phyloP scores from a whole-genome alignment of 2,113 vertebrate species.

The Anoplopoma fimbria region DNA sequence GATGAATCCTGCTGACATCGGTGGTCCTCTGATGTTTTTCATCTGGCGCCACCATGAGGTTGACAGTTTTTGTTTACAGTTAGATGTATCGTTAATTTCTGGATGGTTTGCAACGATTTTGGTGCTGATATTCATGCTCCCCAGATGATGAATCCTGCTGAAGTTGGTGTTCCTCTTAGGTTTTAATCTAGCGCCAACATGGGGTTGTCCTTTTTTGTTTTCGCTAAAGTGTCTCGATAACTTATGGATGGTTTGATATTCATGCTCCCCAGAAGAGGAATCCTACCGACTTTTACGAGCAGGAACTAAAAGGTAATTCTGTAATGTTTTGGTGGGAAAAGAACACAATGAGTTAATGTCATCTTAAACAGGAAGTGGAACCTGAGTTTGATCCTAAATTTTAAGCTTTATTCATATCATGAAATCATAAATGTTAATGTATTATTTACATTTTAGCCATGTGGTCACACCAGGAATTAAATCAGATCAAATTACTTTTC shows the following conservation, averaged over 20 bases:
- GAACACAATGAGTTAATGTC: too few relatives aligned
- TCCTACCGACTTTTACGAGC: too few relatives aligned
- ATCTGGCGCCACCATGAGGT: background rate
- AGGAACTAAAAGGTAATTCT: too few relatives aligned
- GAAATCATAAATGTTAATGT: too few relatives aligned
- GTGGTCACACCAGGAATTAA: too few relatives aligned
- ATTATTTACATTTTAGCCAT: too few relatives aligned
- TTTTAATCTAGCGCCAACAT: background rate
- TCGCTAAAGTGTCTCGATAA: conserved; percentile 22
- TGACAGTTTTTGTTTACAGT: background rate
- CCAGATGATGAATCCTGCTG: conserved; percentile 11
- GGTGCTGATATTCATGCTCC: background rate
- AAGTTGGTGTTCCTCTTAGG: background rate
- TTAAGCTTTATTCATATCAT: too few relatives aligned
- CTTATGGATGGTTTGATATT: background rate
- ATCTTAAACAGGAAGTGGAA: too few relatives aligned
- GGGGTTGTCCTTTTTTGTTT: background rate
- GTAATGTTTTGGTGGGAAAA: too few relatives aligned
- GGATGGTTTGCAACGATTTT: conserved; percentile 14
- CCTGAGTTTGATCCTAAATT: too few relatives aligned
- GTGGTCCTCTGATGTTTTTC: background rate
- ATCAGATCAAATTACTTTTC: too few relatives aligned
- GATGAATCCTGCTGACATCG: background rate
- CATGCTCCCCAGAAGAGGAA: too few relatives aligned
- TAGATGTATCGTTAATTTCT: conserved; percentile 15